Evolutionary conservation across 2,113 vertebrate genomes (phyloP).

Genomic region (Tyrannus savana): DNA sequence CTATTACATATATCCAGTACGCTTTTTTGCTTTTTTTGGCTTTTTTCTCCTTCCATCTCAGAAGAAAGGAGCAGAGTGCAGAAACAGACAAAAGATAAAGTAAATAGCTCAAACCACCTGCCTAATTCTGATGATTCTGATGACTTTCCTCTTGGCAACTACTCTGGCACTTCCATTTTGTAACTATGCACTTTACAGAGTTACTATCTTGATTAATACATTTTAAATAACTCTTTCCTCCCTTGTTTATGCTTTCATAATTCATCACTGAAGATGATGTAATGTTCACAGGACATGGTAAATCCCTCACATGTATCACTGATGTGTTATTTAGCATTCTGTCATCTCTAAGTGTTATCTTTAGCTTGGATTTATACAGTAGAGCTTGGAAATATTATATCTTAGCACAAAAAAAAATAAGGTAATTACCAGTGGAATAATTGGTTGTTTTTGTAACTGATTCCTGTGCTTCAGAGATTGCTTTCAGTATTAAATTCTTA

Average conservation of each 20-base stretch:
- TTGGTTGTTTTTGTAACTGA: conserved; percentile 95
- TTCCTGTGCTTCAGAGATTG: conserved; percentile 97
- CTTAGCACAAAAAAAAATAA: conserved; percentile 3
- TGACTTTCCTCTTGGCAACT: background rate
- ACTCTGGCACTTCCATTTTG: background rate
- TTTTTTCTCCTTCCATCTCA: background rate
- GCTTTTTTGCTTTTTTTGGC: background rate
- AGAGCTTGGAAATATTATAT: background rate
- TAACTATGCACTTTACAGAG: background rate
- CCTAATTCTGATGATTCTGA: background rate
- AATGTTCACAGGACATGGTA: background rate
- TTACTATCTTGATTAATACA: background rate
- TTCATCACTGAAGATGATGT: background rate
- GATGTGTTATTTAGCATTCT: background rate
- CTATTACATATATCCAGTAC: background rate
- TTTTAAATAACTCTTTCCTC: background rate
- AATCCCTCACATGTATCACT: background rate
- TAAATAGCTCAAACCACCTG: background rate
- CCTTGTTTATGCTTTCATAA: background rate
- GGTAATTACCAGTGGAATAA: conserved; percentile 82
- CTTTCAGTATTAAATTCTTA: conserved; percentile 96
- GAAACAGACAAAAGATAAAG: background rate
- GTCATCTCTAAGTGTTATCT: background rate
- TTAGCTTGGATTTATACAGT: background rate
- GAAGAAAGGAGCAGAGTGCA: background rate